Evolutionary conservation across 1,140 invertebrate genomes (phyloP).

Genomic region (Radopholus similis): DNA sequence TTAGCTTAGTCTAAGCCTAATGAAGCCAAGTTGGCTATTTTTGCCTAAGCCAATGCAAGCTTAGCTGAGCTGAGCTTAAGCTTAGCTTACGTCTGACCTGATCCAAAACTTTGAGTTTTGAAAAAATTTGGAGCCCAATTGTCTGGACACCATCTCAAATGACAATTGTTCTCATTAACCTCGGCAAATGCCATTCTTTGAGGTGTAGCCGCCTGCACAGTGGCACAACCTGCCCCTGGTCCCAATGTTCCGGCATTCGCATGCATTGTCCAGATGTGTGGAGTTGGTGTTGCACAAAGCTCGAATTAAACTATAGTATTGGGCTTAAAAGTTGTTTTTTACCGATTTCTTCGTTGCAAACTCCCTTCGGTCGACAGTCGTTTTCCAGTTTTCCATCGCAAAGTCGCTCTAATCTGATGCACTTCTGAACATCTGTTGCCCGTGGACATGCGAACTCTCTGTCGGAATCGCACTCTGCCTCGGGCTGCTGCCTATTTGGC

Average conservation of each 20-base stretch:
- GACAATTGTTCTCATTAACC: too few relatives aligned
- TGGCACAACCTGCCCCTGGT: conserved; percentile 26
- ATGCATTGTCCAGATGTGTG: conserved; percentile 31
- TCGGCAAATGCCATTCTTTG: conserved; percentile 25
- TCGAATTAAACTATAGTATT: too few relatives aligned
- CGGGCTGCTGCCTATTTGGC: conserved; percentile 5
- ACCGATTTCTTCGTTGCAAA: conserved; percentile 28
- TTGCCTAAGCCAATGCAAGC: too few relatives aligned
- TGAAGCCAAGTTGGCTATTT: too few relatives aligned
- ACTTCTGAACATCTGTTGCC: conserved; percentile 35
- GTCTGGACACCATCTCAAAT: neutral
- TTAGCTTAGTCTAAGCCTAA: too few relatives aligned
- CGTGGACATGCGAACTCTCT: conserved; percentile 48
- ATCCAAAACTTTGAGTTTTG: too few relatives aligned
- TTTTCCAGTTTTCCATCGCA: conserved; percentile 20
- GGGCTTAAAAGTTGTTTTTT: too few relatives aligned
- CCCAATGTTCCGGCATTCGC: conserved; percentile 33
- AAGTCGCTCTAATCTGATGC: conserved; percentile 41
- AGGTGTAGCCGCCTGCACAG: conserved; percentile 27
- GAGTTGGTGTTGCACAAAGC: too few relatives aligned
- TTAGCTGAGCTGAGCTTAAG: too few relatives aligned
- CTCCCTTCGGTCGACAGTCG: neutral
- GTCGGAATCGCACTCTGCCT: conserved; percentile 31
- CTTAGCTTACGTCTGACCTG: too few relatives aligned
- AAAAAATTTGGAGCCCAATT: too few relatives aligned